phyloP scores from a whole-genome alignment of 53 echinoderm and acorn worm genomes.

The Hippasteria phrygiana region DNA sequence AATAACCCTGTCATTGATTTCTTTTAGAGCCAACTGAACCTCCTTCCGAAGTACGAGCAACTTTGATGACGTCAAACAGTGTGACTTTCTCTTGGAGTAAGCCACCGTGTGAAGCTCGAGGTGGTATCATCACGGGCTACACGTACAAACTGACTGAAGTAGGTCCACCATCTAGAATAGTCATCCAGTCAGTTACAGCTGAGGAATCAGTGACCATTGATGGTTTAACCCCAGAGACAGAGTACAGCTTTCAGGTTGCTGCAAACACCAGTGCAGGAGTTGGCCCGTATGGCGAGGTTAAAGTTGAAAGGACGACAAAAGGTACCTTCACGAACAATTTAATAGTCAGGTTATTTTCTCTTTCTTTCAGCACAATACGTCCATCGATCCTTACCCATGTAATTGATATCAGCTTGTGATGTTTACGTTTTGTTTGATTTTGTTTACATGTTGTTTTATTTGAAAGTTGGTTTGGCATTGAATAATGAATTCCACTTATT shows the following conservation, averaged over 20 bases:
- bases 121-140: conserved; percentile 60
- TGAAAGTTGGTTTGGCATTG: no score
- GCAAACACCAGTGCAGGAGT: conserved; percentile 40
- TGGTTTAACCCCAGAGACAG: conserved; percentile 56
- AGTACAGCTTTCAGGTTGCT: conserved; percentile 67
- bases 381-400: no score
- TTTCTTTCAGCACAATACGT: not conserved
- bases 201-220: conserved; percentile 22
- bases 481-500: no score
- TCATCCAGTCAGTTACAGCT: not conserved
- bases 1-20: not conserved
- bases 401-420: no score
- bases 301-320: no score
- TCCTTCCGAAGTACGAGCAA: not conserved
- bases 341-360: not conserved
- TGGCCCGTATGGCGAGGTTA: conserved; percentile 21
- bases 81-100: conserved; percentile 50
- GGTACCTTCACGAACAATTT: not conserved
- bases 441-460: no score
- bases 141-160: conserved; percentile 35
- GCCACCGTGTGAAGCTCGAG: conserved; percentile 50
- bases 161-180: not conserved
- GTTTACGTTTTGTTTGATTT: no score
- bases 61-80: not conserved
- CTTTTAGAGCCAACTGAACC: not conserved